These are phyloP conservation scores for Onychomys leucogaster DNA, from an alignment of 2,797 vertebrate species.

Conservation along the genomic window DNA sequence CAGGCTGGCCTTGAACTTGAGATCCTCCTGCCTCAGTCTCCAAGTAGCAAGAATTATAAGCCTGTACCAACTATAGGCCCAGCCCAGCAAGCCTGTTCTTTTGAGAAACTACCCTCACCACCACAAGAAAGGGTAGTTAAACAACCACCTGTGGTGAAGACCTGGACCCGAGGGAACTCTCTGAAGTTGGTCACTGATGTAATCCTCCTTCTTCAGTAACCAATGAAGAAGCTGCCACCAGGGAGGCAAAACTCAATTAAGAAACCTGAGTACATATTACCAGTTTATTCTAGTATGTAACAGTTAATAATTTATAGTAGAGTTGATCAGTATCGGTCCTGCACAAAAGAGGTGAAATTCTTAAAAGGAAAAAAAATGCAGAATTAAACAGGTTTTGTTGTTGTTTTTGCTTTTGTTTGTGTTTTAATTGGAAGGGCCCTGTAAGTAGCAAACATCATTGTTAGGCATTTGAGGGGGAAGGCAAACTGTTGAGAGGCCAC, in stretches of 20 bases:
- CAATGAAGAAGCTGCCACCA: not conserved
- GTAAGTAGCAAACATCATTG: conserved; percentile 5
- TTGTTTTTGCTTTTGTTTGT: not conserved
- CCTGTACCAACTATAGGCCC: not conserved
- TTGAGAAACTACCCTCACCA: conserved; percentile 54
- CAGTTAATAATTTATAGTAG: not conserved
- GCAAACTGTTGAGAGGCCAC: conserved; percentile 49
- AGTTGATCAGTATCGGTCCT: not conserved
- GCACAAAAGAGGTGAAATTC: conserved; percentile 10
- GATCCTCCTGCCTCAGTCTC: not conserved
- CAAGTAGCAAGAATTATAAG: not conserved
- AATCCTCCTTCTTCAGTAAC: not conserved
- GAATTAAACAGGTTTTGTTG: not conserved
- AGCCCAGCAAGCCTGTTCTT: not conserved
- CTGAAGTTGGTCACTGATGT: conserved; percentile 1
- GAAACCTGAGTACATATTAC: not conserved
- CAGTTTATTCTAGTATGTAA: conserved; percentile 16
- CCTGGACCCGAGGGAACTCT: not conserved
- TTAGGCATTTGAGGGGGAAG: not conserved
- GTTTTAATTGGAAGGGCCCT: not conserved
- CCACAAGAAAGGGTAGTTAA: not conserved
- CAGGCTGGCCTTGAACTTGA: not conserved
- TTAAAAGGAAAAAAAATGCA: not conserved
- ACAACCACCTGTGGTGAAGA: not conserved
- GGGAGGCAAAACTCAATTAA: not conserved